Evolutionary conservation across 2,797 vertebrate species (phyloP).

Genomic region (Sebastes elongatus): DNA sequence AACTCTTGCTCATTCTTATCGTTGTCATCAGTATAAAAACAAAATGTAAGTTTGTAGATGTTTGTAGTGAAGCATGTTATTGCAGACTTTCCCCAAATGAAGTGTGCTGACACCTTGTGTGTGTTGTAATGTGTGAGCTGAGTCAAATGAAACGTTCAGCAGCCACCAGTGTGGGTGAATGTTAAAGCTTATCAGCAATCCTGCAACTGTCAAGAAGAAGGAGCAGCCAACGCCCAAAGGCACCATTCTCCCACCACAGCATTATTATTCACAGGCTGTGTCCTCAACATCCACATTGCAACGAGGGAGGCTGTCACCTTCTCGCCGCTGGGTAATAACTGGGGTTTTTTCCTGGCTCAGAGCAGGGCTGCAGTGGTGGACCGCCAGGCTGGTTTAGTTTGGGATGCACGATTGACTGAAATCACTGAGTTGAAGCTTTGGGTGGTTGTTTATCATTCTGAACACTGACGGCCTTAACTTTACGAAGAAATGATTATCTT

Average conservation of each 20-base stretch:
- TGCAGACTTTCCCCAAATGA: conserved; percentile 6
- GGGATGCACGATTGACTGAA: not conserved
- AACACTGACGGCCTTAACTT: not conserved
- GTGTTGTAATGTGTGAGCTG: not conserved
- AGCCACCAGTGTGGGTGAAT: conserved; percentile 2
- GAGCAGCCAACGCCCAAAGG: not conserved
- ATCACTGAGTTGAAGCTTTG: not conserved
- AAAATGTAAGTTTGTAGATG: not conserved
- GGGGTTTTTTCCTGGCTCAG: not conserved
- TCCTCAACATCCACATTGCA: conserved; percentile 7
- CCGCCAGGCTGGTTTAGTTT: not conserved
- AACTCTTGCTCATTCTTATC: not conserved
- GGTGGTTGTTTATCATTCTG: not conserved
- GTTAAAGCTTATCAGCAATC: conserved; percentile 67
- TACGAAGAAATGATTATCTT: not conserved
- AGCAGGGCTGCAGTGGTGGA: not conserved
- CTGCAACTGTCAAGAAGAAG: conserved; percentile 54
- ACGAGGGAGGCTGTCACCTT: not conserved
- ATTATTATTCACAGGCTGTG: conserved; percentile 24
- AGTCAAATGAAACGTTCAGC: conserved; percentile 26
- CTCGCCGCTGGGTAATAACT: not conserved
- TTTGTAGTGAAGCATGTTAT: not conserved
- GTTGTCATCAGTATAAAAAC: not conserved
- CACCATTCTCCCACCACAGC: conserved; percentile 7
- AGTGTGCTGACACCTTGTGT: not conserved